Evolutionary conservation across 1,140 invertebrate genomes (phyloP).

Genomic region (Drosophila nebulosa): DNA sequence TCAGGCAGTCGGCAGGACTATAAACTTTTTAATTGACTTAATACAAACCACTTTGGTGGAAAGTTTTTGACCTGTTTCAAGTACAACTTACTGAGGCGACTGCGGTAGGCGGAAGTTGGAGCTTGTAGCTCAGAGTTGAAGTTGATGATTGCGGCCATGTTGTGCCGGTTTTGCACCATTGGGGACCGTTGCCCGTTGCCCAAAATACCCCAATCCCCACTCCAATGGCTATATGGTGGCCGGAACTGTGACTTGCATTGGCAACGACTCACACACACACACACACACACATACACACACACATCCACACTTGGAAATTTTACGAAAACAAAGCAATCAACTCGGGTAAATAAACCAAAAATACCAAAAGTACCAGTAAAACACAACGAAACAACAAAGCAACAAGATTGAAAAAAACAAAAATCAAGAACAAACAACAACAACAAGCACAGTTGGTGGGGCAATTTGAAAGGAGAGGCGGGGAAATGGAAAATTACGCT

Average conservation of each 20-base stretch:
- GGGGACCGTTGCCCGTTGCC: not conserved
- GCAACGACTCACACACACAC: constrained; percentile 50
- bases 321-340: constrained; percentile 76
- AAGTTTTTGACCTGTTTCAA: constrained; percentile 77
- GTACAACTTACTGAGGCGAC: constrained; percentile 54
- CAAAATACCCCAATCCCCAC: not conserved
- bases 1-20: constrained; percentile 75
- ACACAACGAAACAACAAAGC: constrained; percentile 32
- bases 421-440: constrained; percentile 23
- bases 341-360: constrained; percentile 77
- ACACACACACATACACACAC: not conserved
- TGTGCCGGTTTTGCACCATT: constrained; percentile 38
- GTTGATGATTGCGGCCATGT: constrained; percentile 76
- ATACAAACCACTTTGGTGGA: constrained; percentile 78
- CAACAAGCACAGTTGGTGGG: constrained; percentile 34
- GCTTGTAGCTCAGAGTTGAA: constrained; percentile 34
- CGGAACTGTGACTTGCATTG: constrained; percentile 68
- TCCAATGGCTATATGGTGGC: constrained; percentile 18
- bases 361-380: constrained; percentile 68
- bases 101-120: constrained; percentile 8
- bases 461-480: constrained; percentile 6
- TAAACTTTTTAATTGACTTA: constrained; percentile 80
- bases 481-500: constrained; percentile 31
- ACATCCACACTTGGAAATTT: constrained; percentile 54
- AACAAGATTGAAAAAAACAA: constrained; percentile 41